Base-by-base conservation (phyloP, 2,888 invertebrate genomes). In the Epistrophella euchroma region DNA sequence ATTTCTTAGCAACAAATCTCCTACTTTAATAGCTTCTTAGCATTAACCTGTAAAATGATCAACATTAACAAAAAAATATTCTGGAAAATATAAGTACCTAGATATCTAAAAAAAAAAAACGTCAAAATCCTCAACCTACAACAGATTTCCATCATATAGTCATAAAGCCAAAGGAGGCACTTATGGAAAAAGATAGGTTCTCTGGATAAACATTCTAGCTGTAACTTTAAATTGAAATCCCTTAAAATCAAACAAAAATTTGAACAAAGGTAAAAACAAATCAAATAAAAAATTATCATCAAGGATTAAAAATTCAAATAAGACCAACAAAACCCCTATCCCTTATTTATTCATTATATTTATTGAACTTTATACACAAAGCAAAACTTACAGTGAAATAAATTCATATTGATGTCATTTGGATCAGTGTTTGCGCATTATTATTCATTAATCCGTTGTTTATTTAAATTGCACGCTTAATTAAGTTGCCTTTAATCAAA, bases 371-470 rank as follows among this genome's bases (percentile, higher is more conserved):
- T 9, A n/a, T n/a, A n/a, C n/a, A 45, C 17, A 47, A 47, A 19
- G 17, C 47, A 19, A 47, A 47, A 47, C 47, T 47, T 47, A 47
- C 47, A 47, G 17, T 19, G 11, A 47, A 47, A 47, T 47, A 11
- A 62, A 64, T 79, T 79, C 71, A 75, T 64, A 71, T 58, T 58
- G 50, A n/a, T 6, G 19, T 58, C 73, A 56, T 22, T 32, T 64
- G 32, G 66, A 70, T 62, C 45, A 9, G 15, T 15, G 15, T 15
- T 15, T 25, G 22, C 22, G 40, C n/a, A 73, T 68, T 58, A 56
- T 56, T 58, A 60, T 80, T 80, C 60, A 58, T 72, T 72, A 76
- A 85, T 80, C 80, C 81, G 60, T 40, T 64, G 64, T 77, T 70
- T 40, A 19, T 56, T 55, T 60, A 37, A 71, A 71, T 70, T 64